Percentiles rank a stretch among this genome's conserved stretches.
These are phyloP conservation scores for Phengaris arion DNA, from an alignment of 2,888 invertebrate genomes.

Conservation along the genomic window DNA sequence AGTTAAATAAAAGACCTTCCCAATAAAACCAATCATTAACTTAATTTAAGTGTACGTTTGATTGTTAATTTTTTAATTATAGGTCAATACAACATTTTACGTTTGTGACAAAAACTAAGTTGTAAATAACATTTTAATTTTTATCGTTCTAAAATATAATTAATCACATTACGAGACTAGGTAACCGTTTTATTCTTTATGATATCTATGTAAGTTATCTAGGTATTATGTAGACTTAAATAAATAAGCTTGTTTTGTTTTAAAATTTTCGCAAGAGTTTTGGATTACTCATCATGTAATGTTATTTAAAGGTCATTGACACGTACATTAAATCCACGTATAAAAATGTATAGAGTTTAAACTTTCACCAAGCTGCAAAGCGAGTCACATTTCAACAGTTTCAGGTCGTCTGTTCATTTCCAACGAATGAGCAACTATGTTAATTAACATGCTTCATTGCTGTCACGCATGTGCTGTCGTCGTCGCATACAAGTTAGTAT, in stretches of 20 bases:
- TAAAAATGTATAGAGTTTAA: conserved; percentile 48
- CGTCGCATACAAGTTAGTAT: background rate
- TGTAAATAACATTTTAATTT: too few relatives aligned
- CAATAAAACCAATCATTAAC: too few relatives aligned
- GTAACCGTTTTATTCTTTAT: too few relatives aligned
- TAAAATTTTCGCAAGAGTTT: conserved; percentile 36
- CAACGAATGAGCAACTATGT: conserved; percentile 37
- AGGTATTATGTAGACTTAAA: background rate
- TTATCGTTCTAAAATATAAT: too few relatives aligned
- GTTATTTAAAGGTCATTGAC: conserved; percentile 23
- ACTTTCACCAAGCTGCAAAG: conserved; percentile 50
- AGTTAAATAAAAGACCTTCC: too few relatives aligned
- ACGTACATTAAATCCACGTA: conserved; percentile 11
- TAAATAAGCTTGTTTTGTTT: background rate
- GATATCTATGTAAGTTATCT: background rate
- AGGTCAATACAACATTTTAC: too few relatives aligned
- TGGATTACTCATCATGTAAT: conserved; percentile 27
- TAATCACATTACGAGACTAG: too few relatives aligned
- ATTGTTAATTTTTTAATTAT: too few relatives aligned
- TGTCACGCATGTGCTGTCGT: conserved; percentile 20
- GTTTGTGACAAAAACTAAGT: too few relatives aligned
- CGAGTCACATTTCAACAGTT: conserved; percentile 46
- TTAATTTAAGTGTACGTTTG: too few relatives aligned
- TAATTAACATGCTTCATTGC: conserved; percentile 34
- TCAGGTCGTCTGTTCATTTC: conserved; percentile 32